phyloP scores from a whole-genome alignment of 2,797 vertebrate species.

The Sebastes matsubarae region DNA sequence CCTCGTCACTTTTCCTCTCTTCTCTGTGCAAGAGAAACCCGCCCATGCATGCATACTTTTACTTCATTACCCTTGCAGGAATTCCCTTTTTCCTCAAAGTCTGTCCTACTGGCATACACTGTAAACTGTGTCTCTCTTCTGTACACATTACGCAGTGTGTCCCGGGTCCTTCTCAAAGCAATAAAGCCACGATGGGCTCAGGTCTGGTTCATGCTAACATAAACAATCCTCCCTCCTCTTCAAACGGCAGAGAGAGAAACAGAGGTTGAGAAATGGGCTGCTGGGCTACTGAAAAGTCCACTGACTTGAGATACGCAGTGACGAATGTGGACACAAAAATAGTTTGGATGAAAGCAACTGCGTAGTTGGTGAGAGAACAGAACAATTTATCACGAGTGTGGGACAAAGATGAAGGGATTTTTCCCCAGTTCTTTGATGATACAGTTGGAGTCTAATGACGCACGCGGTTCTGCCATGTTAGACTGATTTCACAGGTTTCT shows the following conservation, averaged over 20 bases:
- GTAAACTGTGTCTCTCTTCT: slow-evolving; percentile 34
- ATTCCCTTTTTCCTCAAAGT: slow-evolving; percentile 4
- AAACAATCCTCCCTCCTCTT: slow-evolving; percentile 63
- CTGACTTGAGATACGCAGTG: slow-evolving; percentile 15
- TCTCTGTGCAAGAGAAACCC: background rate
- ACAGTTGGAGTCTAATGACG: slow-evolving; percentile 30
- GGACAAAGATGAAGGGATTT: slow-evolving; percentile 36
- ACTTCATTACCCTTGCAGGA: slow-evolving; percentile 12
- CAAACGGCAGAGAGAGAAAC: slow-evolving; percentile 32
- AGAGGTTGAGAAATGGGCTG: slow-evolving; percentile 48
- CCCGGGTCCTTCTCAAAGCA: slow-evolving; percentile 55
- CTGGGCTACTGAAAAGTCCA: slow-evolving; percentile 44
- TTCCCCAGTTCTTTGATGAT: slow-evolving; percentile 52
- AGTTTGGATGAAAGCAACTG: slow-evolving; percentile 48
- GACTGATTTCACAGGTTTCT: slow-evolving; percentile 43
- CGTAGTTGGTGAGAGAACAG: slow-evolving; percentile 14
- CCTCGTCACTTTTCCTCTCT: background rate
- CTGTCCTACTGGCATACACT: background rate
- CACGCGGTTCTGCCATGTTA: slow-evolving; percentile 17
- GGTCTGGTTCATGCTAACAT: slow-evolving; percentile 62
- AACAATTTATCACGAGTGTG: slow-evolving; percentile 27
- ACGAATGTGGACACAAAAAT: slow-evolving; percentile 51
- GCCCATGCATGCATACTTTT: background rate
- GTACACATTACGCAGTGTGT: slow-evolving; percentile 33
- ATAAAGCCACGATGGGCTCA: slow-evolving; percentile 45